Base-by-base conservation (phyloP, 2,113 vertebrate species). In the Macroglossus sobrinus region DNA sequence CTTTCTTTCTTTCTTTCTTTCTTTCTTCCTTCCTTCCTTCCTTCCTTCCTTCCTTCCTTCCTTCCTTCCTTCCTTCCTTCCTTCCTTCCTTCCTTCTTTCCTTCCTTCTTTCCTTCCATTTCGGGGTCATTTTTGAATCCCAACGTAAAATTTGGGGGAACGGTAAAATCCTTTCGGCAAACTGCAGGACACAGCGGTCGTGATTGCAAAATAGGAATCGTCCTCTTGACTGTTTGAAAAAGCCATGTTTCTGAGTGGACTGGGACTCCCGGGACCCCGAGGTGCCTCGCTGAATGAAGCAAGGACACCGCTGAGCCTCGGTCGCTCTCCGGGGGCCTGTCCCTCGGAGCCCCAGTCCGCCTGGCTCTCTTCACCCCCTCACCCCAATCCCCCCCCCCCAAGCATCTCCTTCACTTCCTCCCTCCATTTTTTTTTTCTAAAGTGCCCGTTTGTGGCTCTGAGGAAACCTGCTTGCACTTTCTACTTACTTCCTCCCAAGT, bases 201-300 rank as follows among this genome's bases (percentile, higher is more conserved):
- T 22, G 63, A 47, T 13, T 14, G 19, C 1, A 8, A 74, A 47
- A 5, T 3, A 2, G 8, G 35, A 9, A 14, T 28, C 1, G 43
- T 43, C 40, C 47, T 64, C 10, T 13, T 38, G 57, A 21, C 47
- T 5, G 6, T 18, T 26, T 28, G 66, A 33, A 40, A 59, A 61
- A n/a, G 47, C 33, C 4, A 4, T n/a, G 0, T 33, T 63, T 72
- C 75, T 80, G 92, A 26, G 1, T 0, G 2, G 47, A 24, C 24
- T 5, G 71, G 66, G 43, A 11, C 40, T 1, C 43, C 12, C 2
- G 1, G 50, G 43, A 19, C 38, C 38, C 2, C 0, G 26, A 28
- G 64, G 33, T 0, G 11, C 53, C 11, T 63, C 7, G 0, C 61
- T 18, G n/a, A 13, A 12, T 50, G 47, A 50, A 50, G 15, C 7